A percentile compares a stretch with the other conserved stretches of the same genome.
Evolutionary conservation across 2,888 invertebrate species (phyloP).

Genomic region (Diarsia mendica): DNA sequence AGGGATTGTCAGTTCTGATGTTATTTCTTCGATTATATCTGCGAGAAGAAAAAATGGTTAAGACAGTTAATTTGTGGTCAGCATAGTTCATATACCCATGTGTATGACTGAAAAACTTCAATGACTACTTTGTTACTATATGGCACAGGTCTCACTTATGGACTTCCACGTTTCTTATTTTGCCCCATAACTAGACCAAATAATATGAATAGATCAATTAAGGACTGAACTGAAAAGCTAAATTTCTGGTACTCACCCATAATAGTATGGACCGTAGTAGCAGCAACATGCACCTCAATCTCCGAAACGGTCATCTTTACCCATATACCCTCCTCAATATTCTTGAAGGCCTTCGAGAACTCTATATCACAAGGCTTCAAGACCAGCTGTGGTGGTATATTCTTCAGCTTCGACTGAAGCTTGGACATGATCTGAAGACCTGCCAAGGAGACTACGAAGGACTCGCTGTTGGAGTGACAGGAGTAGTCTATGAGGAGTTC

Average conservation of each 20-base stretch:
- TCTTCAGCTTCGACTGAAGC: conserved; percentile 88
- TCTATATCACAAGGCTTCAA: conserved; percentile 93
- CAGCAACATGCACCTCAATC: conserved; percentile 93
- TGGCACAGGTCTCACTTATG: too few species aligned
- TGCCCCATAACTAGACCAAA: too few species aligned
- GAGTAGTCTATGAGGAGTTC: conserved; percentile 93
- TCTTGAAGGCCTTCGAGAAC: conserved; percentile 91
- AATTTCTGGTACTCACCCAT: conserved; percentile 82
- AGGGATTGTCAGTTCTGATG: conserved; percentile 81
- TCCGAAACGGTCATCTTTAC: conserved; percentile 92
- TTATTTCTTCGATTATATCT: conserved; percentile 89
- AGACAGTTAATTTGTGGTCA: too few species aligned
- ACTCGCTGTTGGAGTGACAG: conserved; percentile 91
- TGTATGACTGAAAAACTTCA: too few species aligned
- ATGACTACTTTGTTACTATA: too few species aligned
- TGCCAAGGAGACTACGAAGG: conserved; percentile 88
- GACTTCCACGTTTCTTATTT: too few species aligned
- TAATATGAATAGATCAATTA: too few species aligned
- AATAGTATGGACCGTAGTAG: conserved; percentile 93
- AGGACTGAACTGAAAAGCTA: too few species aligned
- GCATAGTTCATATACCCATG: too few species aligned
- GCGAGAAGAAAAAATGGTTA: conserved; percentile 8
- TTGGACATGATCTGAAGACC: conserved; percentile 89
- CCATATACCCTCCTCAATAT: conserved; percentile 92
- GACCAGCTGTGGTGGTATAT: conserved; percentile 90